These are phyloP conservation scores for Aricia artaxerxes DNA, from an alignment of 2,888 invertebrate species.

Conservation along the genomic window DNA sequence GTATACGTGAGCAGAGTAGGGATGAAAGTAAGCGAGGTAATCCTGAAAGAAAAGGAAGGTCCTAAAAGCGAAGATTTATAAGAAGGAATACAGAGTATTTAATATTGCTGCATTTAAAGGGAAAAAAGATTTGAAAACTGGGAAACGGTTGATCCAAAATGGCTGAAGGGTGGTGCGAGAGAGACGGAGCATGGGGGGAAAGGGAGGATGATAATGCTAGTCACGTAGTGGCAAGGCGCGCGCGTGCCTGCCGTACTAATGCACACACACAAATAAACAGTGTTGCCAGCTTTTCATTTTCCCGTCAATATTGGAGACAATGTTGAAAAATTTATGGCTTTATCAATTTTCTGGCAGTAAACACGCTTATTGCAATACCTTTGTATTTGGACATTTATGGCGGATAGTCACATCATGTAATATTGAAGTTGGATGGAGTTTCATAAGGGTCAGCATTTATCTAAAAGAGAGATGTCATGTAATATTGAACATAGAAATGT, in stretches of 20 bases:
- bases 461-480: not conserved
- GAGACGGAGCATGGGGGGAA: constrained; percentile 67
- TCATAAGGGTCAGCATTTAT: not conserved
- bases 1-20: not conserved
- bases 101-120: constrained; percentile 64
- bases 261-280: constrained; percentile 51
- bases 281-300: constrained; percentile 26
- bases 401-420: not conserved
- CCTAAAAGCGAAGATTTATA: not conserved
- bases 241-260: constrained; percentile 78
- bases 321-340: constrained; percentile 22
- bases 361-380: constrained; percentile 1
- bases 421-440: not conserved
- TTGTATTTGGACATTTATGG: constrained; percentile 13
- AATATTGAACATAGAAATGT: not conserved
- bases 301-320: constrained; percentile 30
- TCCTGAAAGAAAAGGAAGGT: not conserved
- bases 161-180: constrained; percentile 73
- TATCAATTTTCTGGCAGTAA: constrained; percentile 18
- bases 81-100: not conserved
- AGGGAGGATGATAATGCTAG: constrained; percentile 77
- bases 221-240: constrained; percentile 78
- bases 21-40: not conserved
- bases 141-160: constrained; percentile 74
- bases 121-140: constrained; percentile 72